Evolutionary conservation across 2,888 invertebrate species (phyloP).

Genomic region (Tiliacea citrago): DNA sequence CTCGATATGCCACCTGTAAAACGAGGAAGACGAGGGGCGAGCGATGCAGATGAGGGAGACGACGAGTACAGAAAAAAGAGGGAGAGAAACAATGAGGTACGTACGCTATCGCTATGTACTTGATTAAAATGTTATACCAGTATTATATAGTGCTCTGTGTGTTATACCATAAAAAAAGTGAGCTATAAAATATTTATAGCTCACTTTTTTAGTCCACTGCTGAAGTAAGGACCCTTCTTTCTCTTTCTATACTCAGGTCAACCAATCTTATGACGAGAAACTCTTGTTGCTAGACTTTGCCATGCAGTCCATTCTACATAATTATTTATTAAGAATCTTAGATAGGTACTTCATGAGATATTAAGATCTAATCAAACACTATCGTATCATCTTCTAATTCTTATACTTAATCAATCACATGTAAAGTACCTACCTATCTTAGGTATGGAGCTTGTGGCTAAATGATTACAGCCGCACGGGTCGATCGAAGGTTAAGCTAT

Average conservation of each 20-base stretch:
- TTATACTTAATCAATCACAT: too few species aligned
- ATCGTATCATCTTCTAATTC: too few species aligned
- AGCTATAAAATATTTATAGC: too few species aligned
- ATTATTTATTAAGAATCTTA: neutral
- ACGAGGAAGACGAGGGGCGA: slow-evolving; percentile 83
- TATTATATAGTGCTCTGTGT: too few species aligned
- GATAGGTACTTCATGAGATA: neutral
- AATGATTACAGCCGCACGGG: too few species aligned
- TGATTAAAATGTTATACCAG: too few species aligned
- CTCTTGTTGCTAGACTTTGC: neutral
- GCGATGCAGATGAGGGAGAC: slow-evolving; percentile 92
- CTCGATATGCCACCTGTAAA: slow-evolving; percentile 84
- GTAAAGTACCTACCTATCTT: too few species aligned
- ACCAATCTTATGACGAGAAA: too few species aligned
- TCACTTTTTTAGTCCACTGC: rapidly evolving
- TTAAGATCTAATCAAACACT: neutral
- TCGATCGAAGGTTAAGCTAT: too few species aligned
- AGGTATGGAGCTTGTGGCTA: too few species aligned
- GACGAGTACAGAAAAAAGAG: slow-evolving; percentile 94
- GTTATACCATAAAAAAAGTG: neutral
- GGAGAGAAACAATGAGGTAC: slow-evolving; percentile 95
- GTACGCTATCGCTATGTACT: too few species aligned
- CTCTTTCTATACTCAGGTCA: neutral
- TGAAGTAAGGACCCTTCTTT: neutral
- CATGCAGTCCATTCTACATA: neutral